Evolutionary conservation across 2,113 vertebrate species (phyloP), one percentile per base, ranked within the genome.

Genomic region (Felis chaus): DNA sequence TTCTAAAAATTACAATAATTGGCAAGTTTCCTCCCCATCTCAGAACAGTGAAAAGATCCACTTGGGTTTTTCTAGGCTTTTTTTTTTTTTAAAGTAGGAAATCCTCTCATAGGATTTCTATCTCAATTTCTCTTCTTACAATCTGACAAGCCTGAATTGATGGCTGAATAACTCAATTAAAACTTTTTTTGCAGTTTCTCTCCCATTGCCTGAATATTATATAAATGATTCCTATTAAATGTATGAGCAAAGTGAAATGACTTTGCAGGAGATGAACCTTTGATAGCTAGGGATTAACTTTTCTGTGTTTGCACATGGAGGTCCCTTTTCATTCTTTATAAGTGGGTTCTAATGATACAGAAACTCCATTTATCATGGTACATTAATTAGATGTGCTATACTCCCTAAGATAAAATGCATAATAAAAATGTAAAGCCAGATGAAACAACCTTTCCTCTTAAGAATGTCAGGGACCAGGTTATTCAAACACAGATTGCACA

Each of bases 161-260:
- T 92, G 93, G 57, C 79, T 97, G 93, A 97, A 97, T 97, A 96
- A 97, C 97, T 98, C 97, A 98, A 97, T 98, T 97, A 98, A 98
- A 98, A 96, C 71, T 89, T 96, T 80, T 82, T 92, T 73, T 80
- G 12, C 39, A 85, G 66, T 92, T 98, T 97, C 80, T 95, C 29
- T 97, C 74, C 57, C 45, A 90, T 79, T 95, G 86, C 86, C 53
- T 96, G 76, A 92, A 82, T 96, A 92, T 96, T 95, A 96, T 97
- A 97, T 90, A 97, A 98, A 96, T 97, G 96, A 63, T 95, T 96
- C 83, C 69, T 96, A 97, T 97, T 96, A 97, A 98, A 96, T 94
- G 19, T 95, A 92, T 92, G 95, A 97, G 91, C 69, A 94, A 96
- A 97, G 57, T 94, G 45, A 98, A 98, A 97, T 97, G 83, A 97